Conservation (phyloP, 1,140 invertebrate species). For the Hirudo medicinalis region DNA sequence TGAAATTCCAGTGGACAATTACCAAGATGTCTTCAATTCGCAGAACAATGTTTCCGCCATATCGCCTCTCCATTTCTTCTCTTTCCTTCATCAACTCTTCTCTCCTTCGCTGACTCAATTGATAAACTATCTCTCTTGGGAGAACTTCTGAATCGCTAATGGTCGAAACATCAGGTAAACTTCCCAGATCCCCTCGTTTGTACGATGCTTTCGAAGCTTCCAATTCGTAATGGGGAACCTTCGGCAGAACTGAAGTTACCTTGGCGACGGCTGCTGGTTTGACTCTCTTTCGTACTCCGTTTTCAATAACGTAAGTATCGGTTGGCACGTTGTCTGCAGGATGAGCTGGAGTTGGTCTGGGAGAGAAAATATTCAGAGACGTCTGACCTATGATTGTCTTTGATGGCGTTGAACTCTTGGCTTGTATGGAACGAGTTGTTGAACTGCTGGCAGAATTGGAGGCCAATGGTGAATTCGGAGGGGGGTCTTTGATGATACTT, state of each 20-base stretch:
- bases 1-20: conserved; percentile 27
- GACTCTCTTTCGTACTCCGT: conserved; percentile 40
- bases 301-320: conserved; percentile 41
- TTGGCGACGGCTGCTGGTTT: conserved; percentile 12
- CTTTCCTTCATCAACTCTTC: conserved; percentile 80
- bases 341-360: conserved; percentile 11
- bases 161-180: conserved; percentile 72
- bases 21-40: conserved; percentile 63
- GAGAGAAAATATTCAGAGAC: background rate
- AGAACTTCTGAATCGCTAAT: conserved; percentile 54
- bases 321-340: conserved; percentile 16
- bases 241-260: background rate
- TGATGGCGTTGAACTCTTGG: background rate
- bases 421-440: background rate
- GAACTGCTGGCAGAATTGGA: background rate
- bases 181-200: conserved; percentile 35
- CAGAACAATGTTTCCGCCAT: conserved; percentile 36
- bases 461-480: background rate
- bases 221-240: conserved; percentile 2
- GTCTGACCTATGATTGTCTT: background rate
- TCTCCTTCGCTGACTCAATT: conserved; percentile 74
- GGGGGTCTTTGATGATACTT: conserved; percentile 20
- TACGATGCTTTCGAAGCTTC: conserved; percentile 18
- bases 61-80: conserved; percentile 63
- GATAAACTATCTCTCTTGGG: conserved; percentile 84